phyloP scores from a whole-genome alignment of 2,797 vertebrate genomes.

The Chromis chromis region DNA sequence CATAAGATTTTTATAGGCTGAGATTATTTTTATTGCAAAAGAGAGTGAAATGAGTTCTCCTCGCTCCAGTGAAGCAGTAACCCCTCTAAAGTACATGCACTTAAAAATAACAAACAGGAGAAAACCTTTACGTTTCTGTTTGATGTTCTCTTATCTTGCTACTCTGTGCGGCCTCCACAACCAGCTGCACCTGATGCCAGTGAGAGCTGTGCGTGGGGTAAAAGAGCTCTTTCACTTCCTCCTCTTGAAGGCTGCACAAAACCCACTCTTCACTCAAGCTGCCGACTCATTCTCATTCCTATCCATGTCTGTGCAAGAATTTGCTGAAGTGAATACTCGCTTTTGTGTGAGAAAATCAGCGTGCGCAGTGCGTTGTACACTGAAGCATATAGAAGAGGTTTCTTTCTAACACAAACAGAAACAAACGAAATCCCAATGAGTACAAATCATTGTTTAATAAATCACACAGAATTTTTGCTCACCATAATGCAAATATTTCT shows the following conservation, averaged over 20 bases:
- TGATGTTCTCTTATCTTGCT: background rate
- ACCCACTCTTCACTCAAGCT: constrained; percentile 65
- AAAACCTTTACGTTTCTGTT: constrained; percentile 1
- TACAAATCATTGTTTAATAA: constrained; percentile 87
- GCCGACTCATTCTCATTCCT: constrained; percentile 77
- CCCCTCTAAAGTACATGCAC: background rate
- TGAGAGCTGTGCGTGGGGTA: constrained; percentile 28
- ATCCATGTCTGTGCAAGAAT: constrained; percentile 47
- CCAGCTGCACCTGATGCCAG: constrained; percentile 76
- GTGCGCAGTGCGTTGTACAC: constrained; percentile 17
- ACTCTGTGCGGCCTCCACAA: constrained; percentile 27
- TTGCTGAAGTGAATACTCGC: constrained; percentile 62
- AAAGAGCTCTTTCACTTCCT: constrained; percentile 77
- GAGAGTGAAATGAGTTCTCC: too few relatives aligned
- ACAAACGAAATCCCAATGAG: constrained; percentile 40
- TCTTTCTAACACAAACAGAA: constrained; percentile 33
- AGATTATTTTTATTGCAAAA: background rate
- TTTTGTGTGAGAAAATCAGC: constrained; percentile 58
- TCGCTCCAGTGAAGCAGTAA: background rate
- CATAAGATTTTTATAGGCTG: background rate
- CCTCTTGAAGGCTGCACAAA: constrained; percentile 66
- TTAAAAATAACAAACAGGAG: background rate
- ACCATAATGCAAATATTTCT: constrained; percentile 79
- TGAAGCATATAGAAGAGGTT: constrained; percentile 7
- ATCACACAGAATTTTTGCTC: constrained; percentile 78